Evolutionary conservation across 2,113 vertebrate species (phyloP), one percentile per base, ranked within the genome.

Genomic region (Ascaphus truei): DNA sequence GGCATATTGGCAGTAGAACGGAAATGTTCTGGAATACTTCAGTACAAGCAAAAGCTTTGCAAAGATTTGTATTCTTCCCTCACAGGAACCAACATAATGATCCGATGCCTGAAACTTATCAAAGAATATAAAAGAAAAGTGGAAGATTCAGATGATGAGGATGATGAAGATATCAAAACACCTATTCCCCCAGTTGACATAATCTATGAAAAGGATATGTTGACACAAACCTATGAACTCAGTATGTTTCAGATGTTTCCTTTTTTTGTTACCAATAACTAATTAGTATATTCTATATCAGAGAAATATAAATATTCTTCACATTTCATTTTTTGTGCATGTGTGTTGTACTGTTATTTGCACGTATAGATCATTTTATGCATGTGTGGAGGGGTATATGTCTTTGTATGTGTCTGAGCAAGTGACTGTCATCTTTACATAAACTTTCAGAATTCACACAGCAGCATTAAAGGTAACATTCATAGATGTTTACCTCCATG

Each of bases 181-280:
- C 71, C 9, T 1, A 59, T 84, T 10, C 84, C 85, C 5, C 78
- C 84, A 0, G 84, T 91, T 68, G 91, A 94, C 29, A 85, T 92
- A 3, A 81, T 95, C 71, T 92, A 88, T 5, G 95, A 99, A 83
- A 88, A 80, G 9, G 96, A 99, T 53, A 75, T 95, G 71, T 82
- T 98, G 43, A 86, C 92, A 0, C 96, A 99, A 80, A 93, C 95
- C 30, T 98, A 97, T n/a, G 85, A 93, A 23, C 85, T 95, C 48
- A 90, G 97, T 99, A 83, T 30, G 93, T 90, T 50, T n/a, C n/a
- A 36, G 9, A 0, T 7, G 7, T 11, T 41, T 41, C 6, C 39
- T 6, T 6, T 41, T 11, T 41, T 11, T 6, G 11, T 11, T 10
- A 41, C 6, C 39, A 10, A 10, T 41, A 6, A 6, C 6, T 41